Percentiles rank a stretch among this genome's conserved stretches.
Evolutionary conservation across 2,888 invertebrate genomes (phyloP).

Genomic region (Peribatodes rhomboidaria): DNA sequence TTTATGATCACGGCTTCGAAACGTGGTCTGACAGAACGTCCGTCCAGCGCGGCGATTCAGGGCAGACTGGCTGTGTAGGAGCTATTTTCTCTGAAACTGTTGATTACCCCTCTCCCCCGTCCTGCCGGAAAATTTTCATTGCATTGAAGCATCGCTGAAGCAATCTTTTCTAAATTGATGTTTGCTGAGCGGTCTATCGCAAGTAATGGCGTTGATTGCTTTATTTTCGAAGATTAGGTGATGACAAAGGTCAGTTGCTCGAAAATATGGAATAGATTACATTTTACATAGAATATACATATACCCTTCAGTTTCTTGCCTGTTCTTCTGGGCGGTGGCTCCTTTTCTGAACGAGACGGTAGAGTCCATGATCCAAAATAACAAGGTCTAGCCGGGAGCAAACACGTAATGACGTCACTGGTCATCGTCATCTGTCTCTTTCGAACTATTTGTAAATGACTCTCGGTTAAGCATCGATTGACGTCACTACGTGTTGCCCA

Average conservation of each 20-base stretch:
- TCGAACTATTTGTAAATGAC: no score
- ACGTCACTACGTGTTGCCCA: no score
- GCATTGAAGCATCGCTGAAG: constrained; percentile 25
- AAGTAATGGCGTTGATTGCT: background rate
- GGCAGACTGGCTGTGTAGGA: constrained; percentile 30
- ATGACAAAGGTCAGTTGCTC: background rate
- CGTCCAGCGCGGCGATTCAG: constrained; percentile 7
- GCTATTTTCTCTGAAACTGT: constrained; percentile 34
- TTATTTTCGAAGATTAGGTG: constrained; percentile 7
- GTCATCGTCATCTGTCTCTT: no score
- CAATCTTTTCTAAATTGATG: constrained; percentile 25
- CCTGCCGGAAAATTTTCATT: constrained; percentile 36
- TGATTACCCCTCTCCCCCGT: constrained; percentile 24
- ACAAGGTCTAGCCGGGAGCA: no score
- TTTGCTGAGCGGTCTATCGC: constrained; percentile 16
- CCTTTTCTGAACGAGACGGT: no score
- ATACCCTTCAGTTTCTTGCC: no score
- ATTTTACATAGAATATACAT: constrained; percentile 7
- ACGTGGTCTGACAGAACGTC: background rate
- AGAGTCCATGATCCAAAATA: no score
- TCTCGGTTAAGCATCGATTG: no score
- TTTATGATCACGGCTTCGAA: constrained; percentile 4
- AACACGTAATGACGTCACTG: no score
- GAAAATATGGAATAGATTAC: constrained; percentile 1
- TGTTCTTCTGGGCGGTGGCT: no score